Percentiles rank a stretch among this genome's conserved stretches.
Conservation (phyloP, 2,888 invertebrate genomes). For the Lepidochrysops patricia region DNA sequence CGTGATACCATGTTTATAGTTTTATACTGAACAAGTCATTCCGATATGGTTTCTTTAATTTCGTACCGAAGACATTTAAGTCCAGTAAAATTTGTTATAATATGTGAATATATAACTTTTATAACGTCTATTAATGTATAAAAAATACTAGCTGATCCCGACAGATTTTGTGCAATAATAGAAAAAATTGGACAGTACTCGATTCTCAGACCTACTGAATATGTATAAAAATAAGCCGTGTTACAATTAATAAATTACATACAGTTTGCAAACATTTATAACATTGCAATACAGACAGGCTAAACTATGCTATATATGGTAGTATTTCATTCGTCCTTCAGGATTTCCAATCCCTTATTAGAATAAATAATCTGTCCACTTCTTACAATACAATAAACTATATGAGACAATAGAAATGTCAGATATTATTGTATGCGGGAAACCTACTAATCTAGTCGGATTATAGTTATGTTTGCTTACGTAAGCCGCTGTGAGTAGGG, state of each 20-base stretch:
- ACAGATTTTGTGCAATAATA: too few species aligned
- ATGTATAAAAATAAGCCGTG: too few species aligned
- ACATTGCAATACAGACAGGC: too few species aligned
- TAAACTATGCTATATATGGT: too few species aligned
- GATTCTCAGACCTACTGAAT: too few species aligned
- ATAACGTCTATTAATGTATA: too few species aligned
- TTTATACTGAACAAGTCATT: background rate
- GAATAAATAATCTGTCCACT: background rate
- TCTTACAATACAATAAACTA: background rate
- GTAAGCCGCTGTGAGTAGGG: too few species aligned
- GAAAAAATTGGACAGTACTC: too few species aligned
- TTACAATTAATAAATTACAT: too few species aligned
- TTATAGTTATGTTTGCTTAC: slow-evolving; percentile 5
- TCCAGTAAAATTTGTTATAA: background rate
- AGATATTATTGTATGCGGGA: slow-evolving; percentile 7
- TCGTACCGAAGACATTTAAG: background rate
- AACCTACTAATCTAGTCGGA: slow-evolving; percentile 11
- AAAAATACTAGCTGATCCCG: too few species aligned
- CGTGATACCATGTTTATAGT: background rate
- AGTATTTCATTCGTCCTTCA: background rate
- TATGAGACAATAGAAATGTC: background rate
- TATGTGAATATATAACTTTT: too few species aligned
- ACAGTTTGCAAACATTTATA: too few species aligned
- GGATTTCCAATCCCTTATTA: background rate
- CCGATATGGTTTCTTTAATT: background rate